Conservation (phyloP, 2,113 vertebrate species). For the Myanophis thanlyinensis region DNA sequence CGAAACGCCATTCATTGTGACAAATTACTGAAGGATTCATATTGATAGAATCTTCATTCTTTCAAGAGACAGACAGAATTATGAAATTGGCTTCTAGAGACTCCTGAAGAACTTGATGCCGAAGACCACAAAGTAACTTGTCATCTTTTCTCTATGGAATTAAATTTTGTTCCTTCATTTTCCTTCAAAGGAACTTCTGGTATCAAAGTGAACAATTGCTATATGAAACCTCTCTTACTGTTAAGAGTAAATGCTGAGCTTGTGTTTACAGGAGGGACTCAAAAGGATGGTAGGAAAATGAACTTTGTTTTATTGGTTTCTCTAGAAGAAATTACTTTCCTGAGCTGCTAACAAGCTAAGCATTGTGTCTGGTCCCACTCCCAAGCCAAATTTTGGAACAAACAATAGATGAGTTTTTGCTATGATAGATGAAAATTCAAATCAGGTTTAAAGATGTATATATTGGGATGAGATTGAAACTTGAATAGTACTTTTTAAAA, state of each 20-base stretch:
- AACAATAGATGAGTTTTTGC: not conserved
- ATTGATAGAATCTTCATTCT: conserved; percentile 7
- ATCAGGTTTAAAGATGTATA: conserved; percentile 2
- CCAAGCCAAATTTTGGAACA: conserved; percentile 1
- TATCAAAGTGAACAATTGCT: not conserved
- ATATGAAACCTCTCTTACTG: not conserved
- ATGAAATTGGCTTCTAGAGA: conserved; percentile 88
- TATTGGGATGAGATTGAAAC: conserved; percentile 17
- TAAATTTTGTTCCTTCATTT: conserved; percentile 24
- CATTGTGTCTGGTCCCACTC: not conserved
- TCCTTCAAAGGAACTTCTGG: not conserved
- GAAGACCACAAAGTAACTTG: conserved; percentile 62
- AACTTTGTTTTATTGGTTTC: not conserved
- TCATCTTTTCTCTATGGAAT: conserved; percentile 41
- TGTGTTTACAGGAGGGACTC: not conserved
- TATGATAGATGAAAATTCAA: not conserved
- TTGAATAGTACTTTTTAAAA: conserved; percentile 6
- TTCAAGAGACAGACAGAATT: conserved; percentile 87
- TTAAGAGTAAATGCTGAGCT: not conserved
- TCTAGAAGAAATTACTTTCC: not conserved
- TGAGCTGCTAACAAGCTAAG: not conserved
- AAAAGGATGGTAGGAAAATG: not conserved
- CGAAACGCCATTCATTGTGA: conserved; percentile 83
- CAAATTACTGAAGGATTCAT: not conserved
- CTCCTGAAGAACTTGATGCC: conserved; percentile 89